phyloP scores from a whole-genome alignment of 2,888 invertebrate species.

The Nomada hirtipes region DNA sequence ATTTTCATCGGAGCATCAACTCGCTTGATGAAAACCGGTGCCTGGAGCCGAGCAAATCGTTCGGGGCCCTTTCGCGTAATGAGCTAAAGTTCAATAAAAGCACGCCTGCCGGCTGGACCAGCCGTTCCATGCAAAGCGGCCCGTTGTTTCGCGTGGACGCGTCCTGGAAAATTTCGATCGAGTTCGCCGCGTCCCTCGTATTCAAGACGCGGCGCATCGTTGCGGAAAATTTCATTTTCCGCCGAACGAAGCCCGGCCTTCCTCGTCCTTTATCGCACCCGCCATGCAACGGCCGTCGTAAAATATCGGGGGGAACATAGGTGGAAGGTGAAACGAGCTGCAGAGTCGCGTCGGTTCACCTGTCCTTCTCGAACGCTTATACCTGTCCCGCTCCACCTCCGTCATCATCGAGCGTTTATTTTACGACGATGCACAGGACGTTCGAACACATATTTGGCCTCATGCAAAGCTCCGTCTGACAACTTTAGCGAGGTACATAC shows the following conservation, averaged over 20 bases:
- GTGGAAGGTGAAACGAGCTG: constrained; percentile 19
- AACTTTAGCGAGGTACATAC: constrained; percentile 8
- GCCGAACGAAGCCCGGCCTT: constrained; percentile 6
- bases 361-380: constrained; percentile 14
- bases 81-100: constrained; percentile 41
- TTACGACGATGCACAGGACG: constrained; percentile 14
- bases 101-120: background rate
- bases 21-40: constrained; percentile 28
- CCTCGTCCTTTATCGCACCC: constrained; percentile 26
- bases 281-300: constrained; percentile 30
- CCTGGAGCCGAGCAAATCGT: constrained; percentile 3
- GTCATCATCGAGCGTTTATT: constrained; percentile 7
- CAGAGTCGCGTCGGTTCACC: constrained; percentile 5
- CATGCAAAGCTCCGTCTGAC: constrained; percentile 24
- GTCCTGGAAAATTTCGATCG: constrained; percentile 28
- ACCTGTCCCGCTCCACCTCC: background rate
- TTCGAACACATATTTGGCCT: background rate
- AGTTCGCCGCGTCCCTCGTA: background rate
- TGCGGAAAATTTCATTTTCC: constrained; percentile 65
- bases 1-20: constrained; percentile 14
- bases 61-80: constrained; percentile 37
- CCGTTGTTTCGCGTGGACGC: constrained; percentile 28
- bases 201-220: constrained; percentile 27
- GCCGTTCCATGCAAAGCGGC: constrained; percentile 23
- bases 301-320: constrained; percentile 23